phyloP scores from a whole-genome alignment of 2,888 invertebrate species.

The Embidobia sp. region DNA sequence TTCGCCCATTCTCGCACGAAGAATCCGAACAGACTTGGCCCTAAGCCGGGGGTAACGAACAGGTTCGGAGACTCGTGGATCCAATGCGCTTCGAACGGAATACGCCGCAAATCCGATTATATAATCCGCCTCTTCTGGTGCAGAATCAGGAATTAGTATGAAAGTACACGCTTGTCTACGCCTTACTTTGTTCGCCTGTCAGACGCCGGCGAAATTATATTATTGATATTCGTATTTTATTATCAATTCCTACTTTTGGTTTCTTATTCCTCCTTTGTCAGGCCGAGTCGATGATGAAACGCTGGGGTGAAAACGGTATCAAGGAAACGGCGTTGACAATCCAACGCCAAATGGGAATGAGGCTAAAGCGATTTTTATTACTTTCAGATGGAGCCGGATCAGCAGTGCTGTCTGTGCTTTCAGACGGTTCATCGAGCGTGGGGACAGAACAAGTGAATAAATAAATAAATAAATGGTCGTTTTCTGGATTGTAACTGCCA shows the following conservation, averaged over 20 bases:
- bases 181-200: constrained; percentile 43
- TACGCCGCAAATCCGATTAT: constrained; percentile 62
- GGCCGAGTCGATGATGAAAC: constrained; percentile 7
- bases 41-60: constrained; percentile 55
- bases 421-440: too few relatives aligned
- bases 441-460: too few relatives aligned
- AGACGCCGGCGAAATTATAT: constrained; percentile 41
- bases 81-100: constrained; percentile 54
- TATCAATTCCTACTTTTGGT: constrained; percentile 38
- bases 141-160: constrained; percentile 59
- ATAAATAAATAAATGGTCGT: too few relatives aligned
- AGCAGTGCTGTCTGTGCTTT: too few relatives aligned
- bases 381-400: constrained; percentile 5
- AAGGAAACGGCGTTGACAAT: constrained; percentile 18
- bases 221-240: constrained; percentile 59
- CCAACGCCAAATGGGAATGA: constrained; percentile 2
- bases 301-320: constrained; percentile 31
- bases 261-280: constrained; percentile 18
- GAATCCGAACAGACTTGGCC: constrained; percentile 37
- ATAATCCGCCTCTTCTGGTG: constrained; percentile 48
- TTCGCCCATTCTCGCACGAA: constrained; percentile 19
- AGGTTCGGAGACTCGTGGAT: constrained; percentile 46
- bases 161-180: constrained; percentile 58
- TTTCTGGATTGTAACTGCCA: too few relatives aligned
- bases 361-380: constrained; percentile 27